phyloP scores from a whole-genome alignment of 2,113 vertebrate genomes.

The Ranitomeya imitator region DNA sequence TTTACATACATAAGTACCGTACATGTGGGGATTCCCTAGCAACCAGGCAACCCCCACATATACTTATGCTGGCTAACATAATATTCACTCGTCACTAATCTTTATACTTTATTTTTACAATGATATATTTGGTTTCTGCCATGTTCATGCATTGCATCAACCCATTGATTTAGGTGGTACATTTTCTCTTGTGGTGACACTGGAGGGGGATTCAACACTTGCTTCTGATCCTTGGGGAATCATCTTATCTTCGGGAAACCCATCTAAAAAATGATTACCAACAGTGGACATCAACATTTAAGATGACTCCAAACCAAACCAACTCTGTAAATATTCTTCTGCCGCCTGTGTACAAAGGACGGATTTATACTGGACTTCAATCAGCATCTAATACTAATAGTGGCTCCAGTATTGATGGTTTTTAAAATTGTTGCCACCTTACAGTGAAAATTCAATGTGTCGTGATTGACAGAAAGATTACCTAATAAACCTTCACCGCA shows the following conservation, averaged over 20 bases:
- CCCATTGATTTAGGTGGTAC: neutral
- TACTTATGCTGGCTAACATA: no score
- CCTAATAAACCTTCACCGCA: conserved; percentile 75
- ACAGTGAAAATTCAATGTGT: conserved; percentile 63
- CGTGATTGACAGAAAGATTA: conserved; percentile 76
- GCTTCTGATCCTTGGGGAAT: neutral
- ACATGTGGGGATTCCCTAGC: no score
- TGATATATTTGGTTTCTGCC: no score
- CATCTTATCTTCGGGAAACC: neutral
- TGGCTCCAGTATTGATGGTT: conserved; percentile 58
- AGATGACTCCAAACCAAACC: neutral
- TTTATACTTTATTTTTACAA: no score
- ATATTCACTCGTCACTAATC: no score
- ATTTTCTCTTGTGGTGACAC: neutral
- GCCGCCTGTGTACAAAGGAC: neutral
- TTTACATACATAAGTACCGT: no score
- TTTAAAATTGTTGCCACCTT: conserved; percentile 62
- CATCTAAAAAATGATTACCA: neutral
- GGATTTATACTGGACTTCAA: conserved; percentile 19
- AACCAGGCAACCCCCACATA: no score
- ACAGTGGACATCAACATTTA: neutral
- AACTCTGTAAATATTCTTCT: neutral
- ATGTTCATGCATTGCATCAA: neutral
- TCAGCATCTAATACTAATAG: conserved; percentile 51
- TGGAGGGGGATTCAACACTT: neutral